Evolutionary conservation across 2,888 invertebrate species (phyloP).

Genomic region (Rhagium mordax): DNA sequence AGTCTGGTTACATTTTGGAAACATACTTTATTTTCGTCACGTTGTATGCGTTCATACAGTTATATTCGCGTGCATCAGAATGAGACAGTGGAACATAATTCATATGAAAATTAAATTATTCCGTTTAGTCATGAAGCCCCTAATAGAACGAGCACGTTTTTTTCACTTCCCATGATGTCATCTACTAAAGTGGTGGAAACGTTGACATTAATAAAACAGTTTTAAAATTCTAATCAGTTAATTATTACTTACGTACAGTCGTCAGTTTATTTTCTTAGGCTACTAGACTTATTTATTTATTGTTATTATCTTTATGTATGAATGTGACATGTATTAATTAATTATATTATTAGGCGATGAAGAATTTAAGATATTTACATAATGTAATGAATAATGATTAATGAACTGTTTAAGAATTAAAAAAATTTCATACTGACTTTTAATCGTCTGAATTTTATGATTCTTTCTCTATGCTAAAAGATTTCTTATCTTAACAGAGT

Average conservation of each 20-base stretch:
- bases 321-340: neutral
- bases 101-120: constrained; percentile 16
- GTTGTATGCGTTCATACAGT: constrained; percentile 2
- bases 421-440: neutral
- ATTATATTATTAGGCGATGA: neutral
- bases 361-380: neutral
- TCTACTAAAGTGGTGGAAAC: constrained; percentile 44
- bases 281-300: neutral
- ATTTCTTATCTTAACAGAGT: too few species aligned
- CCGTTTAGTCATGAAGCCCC: constrained; percentile 33
- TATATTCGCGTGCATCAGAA: constrained; percentile 6
- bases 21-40: neutral
- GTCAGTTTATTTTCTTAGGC: neutral
- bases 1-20: constrained; percentile 20
- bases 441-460: too few species aligned
- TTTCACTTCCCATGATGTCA: constrained; percentile 56
- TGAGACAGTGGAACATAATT: neutral
- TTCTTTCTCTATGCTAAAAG: too few species aligned
- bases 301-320: neutral
- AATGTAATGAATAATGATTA: neutral
- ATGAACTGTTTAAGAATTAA: neutral
- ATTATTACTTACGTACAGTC: neutral
- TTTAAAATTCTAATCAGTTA: constrained; percentile 33
- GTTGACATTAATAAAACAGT: constrained; percentile 40
- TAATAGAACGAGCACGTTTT: constrained; percentile 52